Percentiles rank a stretch among this genome's conserved stretches.
phyloP scores from a whole-genome alignment of 2,113 vertebrate species.

The Ceratotherium simum region DNA sequence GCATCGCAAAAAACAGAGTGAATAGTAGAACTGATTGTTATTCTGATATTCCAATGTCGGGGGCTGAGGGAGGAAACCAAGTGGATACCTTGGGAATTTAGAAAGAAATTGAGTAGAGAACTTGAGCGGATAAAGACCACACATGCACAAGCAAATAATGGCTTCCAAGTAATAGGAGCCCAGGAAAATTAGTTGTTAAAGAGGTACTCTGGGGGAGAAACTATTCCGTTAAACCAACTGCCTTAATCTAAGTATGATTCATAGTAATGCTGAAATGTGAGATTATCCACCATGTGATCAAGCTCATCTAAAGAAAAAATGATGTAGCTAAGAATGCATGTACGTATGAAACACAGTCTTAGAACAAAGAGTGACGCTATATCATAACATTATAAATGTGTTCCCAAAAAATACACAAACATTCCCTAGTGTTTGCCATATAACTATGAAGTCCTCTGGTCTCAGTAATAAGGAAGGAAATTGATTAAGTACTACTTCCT shows the following conservation, averaged over 20 bases:
- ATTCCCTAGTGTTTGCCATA: conserved; percentile 22
- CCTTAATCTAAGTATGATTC: conserved; percentile 51
- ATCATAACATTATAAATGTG: conserved; percentile 17
- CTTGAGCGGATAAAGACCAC: neutral
- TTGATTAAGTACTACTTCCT: conserved; percentile 64
- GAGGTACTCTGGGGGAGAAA: neutral
- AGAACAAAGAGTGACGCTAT: neutral
- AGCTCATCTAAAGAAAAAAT: neutral
- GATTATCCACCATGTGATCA: conserved; percentile 21
- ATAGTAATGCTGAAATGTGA: conserved; percentile 32
- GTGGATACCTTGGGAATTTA: conserved; percentile 8
- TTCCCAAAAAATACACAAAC: neutral
- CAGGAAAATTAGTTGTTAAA: conserved; percentile 39
- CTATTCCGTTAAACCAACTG: neutral
- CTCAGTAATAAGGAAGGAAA: conserved; percentile 60
- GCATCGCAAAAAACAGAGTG: neutral
- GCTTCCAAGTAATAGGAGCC: neutral
- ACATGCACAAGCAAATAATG: neutral
- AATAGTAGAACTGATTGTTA: neutral
- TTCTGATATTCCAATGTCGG: neutral
- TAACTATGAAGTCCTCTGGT: conserved; percentile 29
- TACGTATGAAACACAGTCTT: neutral
- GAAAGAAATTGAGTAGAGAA: neutral
- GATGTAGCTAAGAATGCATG: neutral
- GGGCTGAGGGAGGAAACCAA: neutral